A percentile compares a stretch with the other conserved stretches of the same genome.
phyloP scores from a whole-genome alignment of 2,113 vertebrate genomes.

The Elachura formosa region DNA sequence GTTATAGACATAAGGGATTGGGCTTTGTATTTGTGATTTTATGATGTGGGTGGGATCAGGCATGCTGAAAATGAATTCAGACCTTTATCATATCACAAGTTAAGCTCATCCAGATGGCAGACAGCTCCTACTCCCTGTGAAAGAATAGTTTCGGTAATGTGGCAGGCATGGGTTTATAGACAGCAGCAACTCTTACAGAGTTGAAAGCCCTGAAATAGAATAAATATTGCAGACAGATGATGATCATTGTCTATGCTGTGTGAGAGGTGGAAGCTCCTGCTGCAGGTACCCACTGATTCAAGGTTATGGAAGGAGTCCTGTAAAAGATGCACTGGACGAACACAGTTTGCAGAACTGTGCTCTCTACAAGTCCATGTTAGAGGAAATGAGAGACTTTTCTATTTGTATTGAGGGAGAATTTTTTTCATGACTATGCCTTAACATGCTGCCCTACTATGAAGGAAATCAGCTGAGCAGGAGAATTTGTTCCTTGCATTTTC shows the following conservation, averaged over 20 bases:
- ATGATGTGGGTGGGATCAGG: not conserved
- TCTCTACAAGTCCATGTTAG: not conserved
- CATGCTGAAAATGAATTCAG: not conserved
- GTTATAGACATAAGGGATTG: not conserved
- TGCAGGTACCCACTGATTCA: not conserved
- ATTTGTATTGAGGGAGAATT: not conserved
- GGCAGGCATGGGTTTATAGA: not conserved
- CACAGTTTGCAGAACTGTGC: not conserved
- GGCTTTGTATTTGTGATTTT: not conserved
- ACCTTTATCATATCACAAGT: not conserved
- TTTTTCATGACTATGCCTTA: not conserved
- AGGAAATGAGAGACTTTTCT: not conserved
- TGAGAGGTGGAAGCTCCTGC: not conserved
- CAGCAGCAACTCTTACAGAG: not conserved
- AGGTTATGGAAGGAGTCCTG: not conserved
- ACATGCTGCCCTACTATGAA: not conserved
- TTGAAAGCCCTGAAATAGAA: not conserved
- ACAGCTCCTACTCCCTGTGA: not conserved
- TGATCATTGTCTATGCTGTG: not conserved
- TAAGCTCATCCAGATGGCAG: constrained; percentile 17
- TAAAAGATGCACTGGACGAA: not conserved
- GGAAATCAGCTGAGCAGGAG: not conserved
- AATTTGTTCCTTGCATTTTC: not conserved
- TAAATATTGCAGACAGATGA: not conserved
- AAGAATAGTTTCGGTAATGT: not conserved